Evolutionary conservation across 2,113 vertebrate species (phyloP).

Genomic region (Rhinopomastus cyanomelas): DNA sequence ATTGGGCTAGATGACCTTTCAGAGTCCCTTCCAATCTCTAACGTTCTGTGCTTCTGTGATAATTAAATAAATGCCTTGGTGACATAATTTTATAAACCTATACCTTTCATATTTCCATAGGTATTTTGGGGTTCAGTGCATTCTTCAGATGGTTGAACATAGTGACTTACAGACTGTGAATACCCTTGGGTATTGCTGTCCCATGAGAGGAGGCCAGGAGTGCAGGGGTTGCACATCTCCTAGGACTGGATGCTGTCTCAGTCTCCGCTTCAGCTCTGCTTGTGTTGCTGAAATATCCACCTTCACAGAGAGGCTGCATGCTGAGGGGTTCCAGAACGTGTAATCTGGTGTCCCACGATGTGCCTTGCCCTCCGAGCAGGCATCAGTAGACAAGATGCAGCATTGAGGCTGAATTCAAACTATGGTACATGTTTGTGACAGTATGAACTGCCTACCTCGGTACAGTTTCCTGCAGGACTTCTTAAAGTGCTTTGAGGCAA

Average conservation of each 20-base stretch:
- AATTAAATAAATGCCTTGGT: background rate
- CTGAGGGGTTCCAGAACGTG: background rate
- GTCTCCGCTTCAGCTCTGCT: background rate
- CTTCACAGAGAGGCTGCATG: background rate
- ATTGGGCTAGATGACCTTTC: no score
- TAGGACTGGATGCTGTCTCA: no score
- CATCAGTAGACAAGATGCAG: no score
- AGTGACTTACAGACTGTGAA: background rate
- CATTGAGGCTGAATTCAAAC: background rate
- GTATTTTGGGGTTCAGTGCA: background rate
- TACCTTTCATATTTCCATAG: background rate
- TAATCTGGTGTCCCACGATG: accelerated
- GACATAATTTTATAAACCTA: background rate
- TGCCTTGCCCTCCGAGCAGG: background rate
- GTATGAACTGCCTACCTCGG: background rate
- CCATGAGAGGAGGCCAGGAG: background rate
- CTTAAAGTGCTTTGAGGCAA: background rate
- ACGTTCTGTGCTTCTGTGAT: no score
- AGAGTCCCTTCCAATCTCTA: no score
- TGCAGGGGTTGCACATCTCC: background rate
- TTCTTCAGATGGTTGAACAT: background rate
- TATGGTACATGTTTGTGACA: accelerated
- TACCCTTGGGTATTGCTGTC: background rate
- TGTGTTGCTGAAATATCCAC: background rate
- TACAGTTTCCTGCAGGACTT: background rate